phyloP scores from a whole-genome alignment of 2,888 invertebrate species.

The Drosophila algonquin region DNA sequence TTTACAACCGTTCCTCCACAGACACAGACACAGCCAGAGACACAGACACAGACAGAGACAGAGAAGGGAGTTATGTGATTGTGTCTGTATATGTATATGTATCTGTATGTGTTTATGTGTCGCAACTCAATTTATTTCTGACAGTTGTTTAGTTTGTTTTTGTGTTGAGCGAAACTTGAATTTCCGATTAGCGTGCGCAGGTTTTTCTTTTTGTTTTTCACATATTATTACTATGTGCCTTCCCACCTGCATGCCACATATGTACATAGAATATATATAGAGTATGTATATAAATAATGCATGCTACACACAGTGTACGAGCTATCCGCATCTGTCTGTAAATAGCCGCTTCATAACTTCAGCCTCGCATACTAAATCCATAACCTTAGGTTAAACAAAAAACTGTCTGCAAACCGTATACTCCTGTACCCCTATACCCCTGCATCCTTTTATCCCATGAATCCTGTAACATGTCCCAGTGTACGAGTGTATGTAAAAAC shows the following conservation, averaged over 20 bases:
- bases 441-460: no score
- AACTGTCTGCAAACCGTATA: background rate
- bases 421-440: no score
- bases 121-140: slow-evolving; percentile 58
- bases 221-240: background rate
- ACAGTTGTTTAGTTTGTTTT: slow-evolving; percentile 36
- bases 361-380: background rate
- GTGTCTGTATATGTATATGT: slow-evolving; percentile 30
- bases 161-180: slow-evolving; percentile 23
- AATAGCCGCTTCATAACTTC: background rate
- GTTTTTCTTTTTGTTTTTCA: slow-evolving; percentile 1
- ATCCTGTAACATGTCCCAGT: background rate
- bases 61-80: no score
- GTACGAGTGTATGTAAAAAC: background rate
- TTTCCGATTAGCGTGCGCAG: slow-evolving; percentile 27
- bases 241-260: slow-evolving; percentile 26
- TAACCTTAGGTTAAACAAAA: background rate
- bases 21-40: background rate
- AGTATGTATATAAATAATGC: background rate
- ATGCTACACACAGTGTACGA: background rate
- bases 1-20: slow-evolving; percentile 16
- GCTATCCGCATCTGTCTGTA: background rate
- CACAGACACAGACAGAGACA: slow-evolving; percentile 2
- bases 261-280: background rate
- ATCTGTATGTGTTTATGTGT: slow-evolving; percentile 15